phyloP scores from a whole-genome alignment of 2,113 vertebrate genomes.

The Motacilla alba region DNA sequence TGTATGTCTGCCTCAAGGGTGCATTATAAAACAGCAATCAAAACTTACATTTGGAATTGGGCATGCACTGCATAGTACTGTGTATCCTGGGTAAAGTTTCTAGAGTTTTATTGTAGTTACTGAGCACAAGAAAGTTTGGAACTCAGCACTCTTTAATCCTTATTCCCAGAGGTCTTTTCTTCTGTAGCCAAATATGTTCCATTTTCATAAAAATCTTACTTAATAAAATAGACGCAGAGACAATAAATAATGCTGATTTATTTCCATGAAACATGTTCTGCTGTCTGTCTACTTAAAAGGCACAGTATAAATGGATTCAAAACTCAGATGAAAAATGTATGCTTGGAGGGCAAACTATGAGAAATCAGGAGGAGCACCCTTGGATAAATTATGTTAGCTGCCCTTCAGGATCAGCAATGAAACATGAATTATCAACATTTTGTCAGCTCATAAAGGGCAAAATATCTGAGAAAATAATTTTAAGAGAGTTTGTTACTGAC shows the following conservation, averaged over 20 bases:
- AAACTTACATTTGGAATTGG: background rate
- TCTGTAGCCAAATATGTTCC: background rate
- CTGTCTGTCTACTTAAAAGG: background rate
- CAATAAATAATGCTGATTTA: background rate
- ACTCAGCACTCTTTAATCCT: background rate
- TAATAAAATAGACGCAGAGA: background rate
- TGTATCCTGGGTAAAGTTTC: background rate
- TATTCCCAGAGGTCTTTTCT: background rate
- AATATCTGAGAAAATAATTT: constrained; percentile 5
- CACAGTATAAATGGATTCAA: background rate
- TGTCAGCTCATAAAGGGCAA: constrained; percentile 13
- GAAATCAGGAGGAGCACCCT: background rate
- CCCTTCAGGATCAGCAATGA: background rate
- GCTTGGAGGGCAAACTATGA: background rate
- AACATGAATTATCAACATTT: background rate
- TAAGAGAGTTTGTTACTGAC: background rate
- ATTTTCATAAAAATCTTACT: background rate
- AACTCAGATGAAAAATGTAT: constrained; percentile 8
- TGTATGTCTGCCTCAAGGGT: background rate
- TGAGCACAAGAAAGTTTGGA: background rate
- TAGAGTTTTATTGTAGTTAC: background rate
- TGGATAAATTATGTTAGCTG: constrained; percentile 2
- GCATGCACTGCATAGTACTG: background rate
- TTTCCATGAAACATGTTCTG: background rate
- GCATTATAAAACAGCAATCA: background rate